These are phyloP conservation scores for Diogma glabrata DNA, from an alignment of 2,888 invertebrate species.

Conservation along the genomic window DNA sequence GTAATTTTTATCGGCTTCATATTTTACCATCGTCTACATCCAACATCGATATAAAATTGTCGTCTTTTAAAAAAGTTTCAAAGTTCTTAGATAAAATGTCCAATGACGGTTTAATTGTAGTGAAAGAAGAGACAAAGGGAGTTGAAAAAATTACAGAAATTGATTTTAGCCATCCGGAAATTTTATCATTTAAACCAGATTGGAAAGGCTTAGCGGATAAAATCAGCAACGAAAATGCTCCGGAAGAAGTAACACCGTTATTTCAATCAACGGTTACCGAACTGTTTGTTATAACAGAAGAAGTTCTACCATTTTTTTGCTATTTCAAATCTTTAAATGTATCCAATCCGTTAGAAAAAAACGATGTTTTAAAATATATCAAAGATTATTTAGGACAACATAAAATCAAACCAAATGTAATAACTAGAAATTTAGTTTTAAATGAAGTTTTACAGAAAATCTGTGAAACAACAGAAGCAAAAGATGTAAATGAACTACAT, in stretches of 20 bases:
- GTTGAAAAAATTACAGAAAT: conserved; percentile 65
- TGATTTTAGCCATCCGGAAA: conserved; percentile 46
- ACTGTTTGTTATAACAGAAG: conserved; percentile 31
- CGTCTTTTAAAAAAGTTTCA: conserved; percentile 77
- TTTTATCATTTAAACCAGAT: conserved; percentile 35
- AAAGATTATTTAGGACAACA: conserved; percentile 55
- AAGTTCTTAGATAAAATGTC: conserved; percentile 73
- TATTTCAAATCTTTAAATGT: conserved; percentile 37
- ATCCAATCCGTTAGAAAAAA: conserved; percentile 52
- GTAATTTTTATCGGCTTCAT: conserved; percentile 65
- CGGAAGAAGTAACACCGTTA: conserved; percentile 24
- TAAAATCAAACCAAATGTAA: conserved; percentile 25
- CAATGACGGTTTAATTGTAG: conserved; percentile 48
- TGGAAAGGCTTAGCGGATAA: neutral
- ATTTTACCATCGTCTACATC: conserved; percentile 55
- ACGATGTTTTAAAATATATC: conserved; percentile 53
- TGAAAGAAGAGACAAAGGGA: conserved; percentile 61
- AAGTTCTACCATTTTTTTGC: conserved; percentile 31
- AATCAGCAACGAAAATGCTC: neutral
- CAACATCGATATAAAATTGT: conserved; percentile 72
- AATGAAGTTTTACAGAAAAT: conserved; percentile 29
- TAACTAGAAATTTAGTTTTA: conserved; percentile 25
- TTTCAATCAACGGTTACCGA: conserved; percentile 34
- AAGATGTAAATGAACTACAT: conserved; percentile 10
- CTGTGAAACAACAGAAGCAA: conserved; percentile 22